Evolutionary conservation across 2,113 vertebrate species (phyloP), one percentile per base, ranked within the genome.

Genomic region (Egretta garzetta): DNA sequence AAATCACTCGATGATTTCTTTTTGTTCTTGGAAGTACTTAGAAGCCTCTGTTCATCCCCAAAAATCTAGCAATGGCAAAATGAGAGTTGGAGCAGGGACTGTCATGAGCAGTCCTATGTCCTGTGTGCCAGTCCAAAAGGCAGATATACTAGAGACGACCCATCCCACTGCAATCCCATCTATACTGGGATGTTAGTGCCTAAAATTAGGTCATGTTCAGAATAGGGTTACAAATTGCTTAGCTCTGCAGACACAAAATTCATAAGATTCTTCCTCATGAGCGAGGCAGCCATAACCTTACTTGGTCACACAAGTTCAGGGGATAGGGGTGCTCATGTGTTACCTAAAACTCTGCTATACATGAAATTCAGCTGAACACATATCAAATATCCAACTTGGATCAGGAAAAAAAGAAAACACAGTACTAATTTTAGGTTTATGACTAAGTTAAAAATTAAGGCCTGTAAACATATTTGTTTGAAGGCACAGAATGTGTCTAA

Each of bases 191-290:
- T 63, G 24, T 63, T 89, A 79, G 77, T 59, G 37, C 17, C 77
- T 92, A 85, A 89, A 90, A 82, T 93, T 85, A 88, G 74, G n/a
- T 94, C 20, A 20, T 28, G 60, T 74, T 91, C 66, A 85, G 60
- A 90, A 79, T 11, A 96, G 37, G 23, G 8, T 67, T 75, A 75
- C 37, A 67, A 90, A 74, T 26, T 75, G 47, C n/a, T 70, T 84
- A 77, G 52, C 37, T 95, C 74, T 82, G 56, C 64, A 93, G 68
- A 67, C 39, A 67, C 8, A 45, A 74, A 87, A 91, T 91, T 89
- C 10, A 2, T 90, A 37, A 90, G 52, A 81, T 81, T 79, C 81
- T 87, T 94, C 52, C 52, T 91, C 24, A 33, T 49, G 50, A 32
- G 41, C 64, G 23, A 74, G 50, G 37, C 20, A 87, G 24, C 28